Evolutionary conservation across 2,888 invertebrate genomes (phyloP).

Genomic region (Drosophila formosana): DNA sequence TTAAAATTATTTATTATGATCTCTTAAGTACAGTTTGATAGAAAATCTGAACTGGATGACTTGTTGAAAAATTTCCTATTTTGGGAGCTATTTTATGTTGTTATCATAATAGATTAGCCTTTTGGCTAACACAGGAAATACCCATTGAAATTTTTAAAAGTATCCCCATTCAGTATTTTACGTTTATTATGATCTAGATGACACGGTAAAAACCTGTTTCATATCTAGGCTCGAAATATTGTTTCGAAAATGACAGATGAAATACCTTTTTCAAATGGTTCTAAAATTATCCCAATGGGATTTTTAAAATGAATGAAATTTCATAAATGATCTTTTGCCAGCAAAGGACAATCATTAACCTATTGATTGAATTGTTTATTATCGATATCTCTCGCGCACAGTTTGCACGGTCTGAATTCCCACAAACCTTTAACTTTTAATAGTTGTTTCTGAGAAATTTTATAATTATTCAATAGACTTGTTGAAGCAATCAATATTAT

Average conservation of each 20-base stretch:
- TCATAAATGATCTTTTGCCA: neutral
- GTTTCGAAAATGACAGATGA: neutral
- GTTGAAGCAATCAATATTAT: conserved; percentile 25
- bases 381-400: neutral
- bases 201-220: too few species aligned
- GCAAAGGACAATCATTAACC: neutral
- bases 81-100: neutral
- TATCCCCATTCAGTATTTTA: neutral
- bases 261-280: neutral
- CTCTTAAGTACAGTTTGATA: conserved; percentile 8
- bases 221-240: too few species aligned
- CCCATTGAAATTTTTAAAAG: neutral
- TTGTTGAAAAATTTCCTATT: neutral
- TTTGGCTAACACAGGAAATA: neutral
- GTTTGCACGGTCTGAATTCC: neutral
- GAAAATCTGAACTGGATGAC: conserved; percentile 1
- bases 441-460: neutral
- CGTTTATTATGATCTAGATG: neutral
- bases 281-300: neutral
- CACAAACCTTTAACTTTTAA: too few species aligned
- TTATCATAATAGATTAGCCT: neutral
- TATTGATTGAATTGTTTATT: neutral
- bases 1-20: conserved; percentile 9
- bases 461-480: conserved; percentile 20
- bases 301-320: neutral